phyloP scores from a whole-genome alignment of 35 echinoderm and acorn worm species.

The Acanthaster planci region DNA sequence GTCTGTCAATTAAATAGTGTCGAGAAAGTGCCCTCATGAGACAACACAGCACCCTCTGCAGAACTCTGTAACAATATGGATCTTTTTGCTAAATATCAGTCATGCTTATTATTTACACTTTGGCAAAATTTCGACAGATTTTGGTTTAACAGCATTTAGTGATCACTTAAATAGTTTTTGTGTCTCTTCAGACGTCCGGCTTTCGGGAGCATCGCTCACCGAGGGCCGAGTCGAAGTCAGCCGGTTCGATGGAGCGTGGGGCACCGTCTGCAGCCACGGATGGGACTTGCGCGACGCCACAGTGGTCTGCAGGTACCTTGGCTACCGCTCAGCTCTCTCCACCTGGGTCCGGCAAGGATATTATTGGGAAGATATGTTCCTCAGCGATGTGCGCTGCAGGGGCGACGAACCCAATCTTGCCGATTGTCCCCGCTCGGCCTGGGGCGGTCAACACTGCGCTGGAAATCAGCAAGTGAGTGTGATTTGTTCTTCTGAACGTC shows the following conservation, averaged over 20 bases:
- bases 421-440: conserved; percentile 39
- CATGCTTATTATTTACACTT: too few relatives aligned
- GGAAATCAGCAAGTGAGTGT: conserved; percentile 56
- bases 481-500: conserved; percentile 14
- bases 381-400: conserved; percentile 55
- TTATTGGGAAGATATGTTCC: conserved; percentile 33
- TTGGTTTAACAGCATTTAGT: too few relatives aligned
- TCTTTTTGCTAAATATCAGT: too few relatives aligned
- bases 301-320: conserved; percentile 26
- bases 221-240: conserved; percentile 19
- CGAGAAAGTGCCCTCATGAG: too few relatives aligned
- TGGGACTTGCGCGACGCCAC: background rate
- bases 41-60: too few relatives aligned
- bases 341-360: background rate
- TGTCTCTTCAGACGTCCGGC: too few relatives aligned
- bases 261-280: background rate
- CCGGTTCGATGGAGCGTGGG: conserved; percentile 22
- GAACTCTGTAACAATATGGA: too few relatives aligned
- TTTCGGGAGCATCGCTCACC: too few relatives aligned
- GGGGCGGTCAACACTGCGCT: conserved; percentile 33
- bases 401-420: conserved; percentile 42
- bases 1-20: too few relatives aligned
- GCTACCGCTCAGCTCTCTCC: background rate
- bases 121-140: too few relatives aligned
- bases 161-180: too few relatives aligned